phyloP scores from a whole-genome alignment of 2,888 invertebrate species.

The Pandemis heparana region DNA sequence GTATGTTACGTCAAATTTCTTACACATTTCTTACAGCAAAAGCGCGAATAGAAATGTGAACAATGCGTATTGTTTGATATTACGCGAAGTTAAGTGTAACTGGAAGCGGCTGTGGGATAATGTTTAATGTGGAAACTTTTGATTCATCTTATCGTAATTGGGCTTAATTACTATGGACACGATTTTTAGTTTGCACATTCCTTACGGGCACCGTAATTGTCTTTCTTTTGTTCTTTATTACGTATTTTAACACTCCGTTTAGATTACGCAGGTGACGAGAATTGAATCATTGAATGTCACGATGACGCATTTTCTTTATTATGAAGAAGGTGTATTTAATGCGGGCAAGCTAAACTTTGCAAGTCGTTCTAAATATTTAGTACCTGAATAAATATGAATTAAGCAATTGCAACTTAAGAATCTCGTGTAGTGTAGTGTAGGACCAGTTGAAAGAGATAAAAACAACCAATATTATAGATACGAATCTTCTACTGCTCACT shows the following conservation, averaged over 20 bases:
- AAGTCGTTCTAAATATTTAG: too few relatives aligned
- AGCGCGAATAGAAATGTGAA: constrained; percentile 33
- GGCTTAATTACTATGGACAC: constrained; percentile 36
- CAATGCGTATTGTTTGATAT: constrained; percentile 36
- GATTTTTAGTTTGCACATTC: constrained; percentile 51
- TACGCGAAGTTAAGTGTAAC: constrained; percentile 37
- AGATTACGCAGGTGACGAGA: background rate
- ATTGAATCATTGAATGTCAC: background rate
- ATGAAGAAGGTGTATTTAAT: background rate
- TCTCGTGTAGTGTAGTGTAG: too few relatives aligned
- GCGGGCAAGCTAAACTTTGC: background rate
- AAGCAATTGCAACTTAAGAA: too few relatives aligned
- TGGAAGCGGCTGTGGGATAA: constrained; percentile 33
- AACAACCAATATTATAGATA: too few relatives aligned
- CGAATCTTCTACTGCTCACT: too few relatives aligned
- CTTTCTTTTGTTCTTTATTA: constrained; percentile 21
- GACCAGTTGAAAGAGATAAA: too few relatives aligned
- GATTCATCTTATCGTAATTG: constrained; percentile 20
- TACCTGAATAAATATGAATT: too few relatives aligned
- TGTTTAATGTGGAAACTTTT: constrained; percentile 7
- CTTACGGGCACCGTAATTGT: constrained; percentile 60
- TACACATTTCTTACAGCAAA: constrained; percentile 22
- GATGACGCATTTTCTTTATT: background rate
- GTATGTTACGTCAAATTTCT: constrained; percentile 30
- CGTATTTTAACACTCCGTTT: constrained; percentile 19